phyloP scores from a whole-genome alignment of 2,113 vertebrate species.

The Amazona vittata region DNA sequence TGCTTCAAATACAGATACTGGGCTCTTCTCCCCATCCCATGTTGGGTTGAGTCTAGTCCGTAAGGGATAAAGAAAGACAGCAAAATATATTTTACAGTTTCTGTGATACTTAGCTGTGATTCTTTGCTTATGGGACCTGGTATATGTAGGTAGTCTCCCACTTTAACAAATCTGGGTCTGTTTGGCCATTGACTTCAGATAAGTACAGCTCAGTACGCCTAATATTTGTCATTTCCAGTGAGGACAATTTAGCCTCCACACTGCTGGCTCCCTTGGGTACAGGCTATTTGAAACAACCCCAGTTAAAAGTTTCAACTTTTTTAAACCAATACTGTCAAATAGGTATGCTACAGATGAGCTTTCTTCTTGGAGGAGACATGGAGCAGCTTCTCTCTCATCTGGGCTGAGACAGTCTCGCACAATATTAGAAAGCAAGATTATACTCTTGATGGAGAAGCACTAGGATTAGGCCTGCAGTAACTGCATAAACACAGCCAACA shows the following conservation, averaged over 20 bases:
- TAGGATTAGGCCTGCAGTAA: neutral
- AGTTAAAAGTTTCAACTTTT: neutral
- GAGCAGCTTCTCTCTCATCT: neutral
- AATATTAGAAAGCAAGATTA: neutral
- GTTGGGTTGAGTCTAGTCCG: neutral
- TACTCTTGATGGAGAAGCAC: neutral
- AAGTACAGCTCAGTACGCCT: neutral
- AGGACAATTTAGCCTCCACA: neutral
- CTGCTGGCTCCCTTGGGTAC: neutral
- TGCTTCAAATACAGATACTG: neutral
- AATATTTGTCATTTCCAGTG: neutral
- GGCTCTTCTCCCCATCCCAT: fast-evolving
- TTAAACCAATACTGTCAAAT: neutral
- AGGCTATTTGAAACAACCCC: neutral
- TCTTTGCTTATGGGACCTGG: neutral
- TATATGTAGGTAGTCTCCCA: neutral
- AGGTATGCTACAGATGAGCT: neutral
- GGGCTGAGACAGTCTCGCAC: neutral
- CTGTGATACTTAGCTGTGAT: neutral
- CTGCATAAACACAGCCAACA: neutral
- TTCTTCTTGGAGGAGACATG: neutral
- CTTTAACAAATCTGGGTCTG: neutral
- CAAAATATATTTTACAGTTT: neutral
- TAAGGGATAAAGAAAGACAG: neutral
- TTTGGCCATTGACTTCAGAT: neutral